A percentile compares a stretch with the other conserved stretches of the same genome.
phyloP scores from a whole-genome alignment of 2,113 vertebrate genomes.

The Alectura lathami region DNA sequence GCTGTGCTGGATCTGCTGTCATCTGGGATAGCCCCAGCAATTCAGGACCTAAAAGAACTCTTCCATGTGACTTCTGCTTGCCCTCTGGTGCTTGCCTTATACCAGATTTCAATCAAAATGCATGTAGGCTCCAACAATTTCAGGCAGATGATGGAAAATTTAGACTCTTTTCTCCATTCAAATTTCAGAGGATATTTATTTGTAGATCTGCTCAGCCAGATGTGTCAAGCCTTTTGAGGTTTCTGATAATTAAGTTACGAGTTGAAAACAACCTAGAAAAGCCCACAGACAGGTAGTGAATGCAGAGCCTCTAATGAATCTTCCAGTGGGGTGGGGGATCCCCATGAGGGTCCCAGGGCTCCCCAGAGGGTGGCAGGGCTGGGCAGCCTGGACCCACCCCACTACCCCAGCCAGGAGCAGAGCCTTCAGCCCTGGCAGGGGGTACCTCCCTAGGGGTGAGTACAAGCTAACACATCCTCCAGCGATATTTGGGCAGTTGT shows the following conservation, averaged over 20 bases:
- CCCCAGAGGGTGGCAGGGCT: background rate
- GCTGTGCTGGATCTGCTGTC: background rate
- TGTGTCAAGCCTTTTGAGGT: background rate
- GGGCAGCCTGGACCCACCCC: background rate
- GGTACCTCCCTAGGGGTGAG: background rate
- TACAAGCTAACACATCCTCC: background rate
- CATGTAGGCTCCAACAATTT: background rate
- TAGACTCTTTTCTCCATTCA: background rate
- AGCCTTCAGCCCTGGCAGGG: accelerated
- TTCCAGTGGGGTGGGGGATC: accelerated
- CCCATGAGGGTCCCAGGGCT: accelerated
- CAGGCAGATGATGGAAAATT: background rate
- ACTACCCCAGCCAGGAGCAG: background rate
- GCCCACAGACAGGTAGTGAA: background rate
- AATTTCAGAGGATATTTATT: background rate
- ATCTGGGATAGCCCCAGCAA: background rate
- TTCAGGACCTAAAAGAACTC: background rate
- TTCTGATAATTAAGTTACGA: background rate
- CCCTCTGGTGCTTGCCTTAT: background rate
- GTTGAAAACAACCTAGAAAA: background rate
- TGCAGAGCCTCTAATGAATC: background rate
- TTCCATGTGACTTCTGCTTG: background rate
- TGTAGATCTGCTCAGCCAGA: background rate
- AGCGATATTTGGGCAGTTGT: background rate
- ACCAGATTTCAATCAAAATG: background rate